Evolutionary conservation across 2,113 vertebrate genomes (phyloP).

Genomic region (Arothron firmamentum): DNA sequence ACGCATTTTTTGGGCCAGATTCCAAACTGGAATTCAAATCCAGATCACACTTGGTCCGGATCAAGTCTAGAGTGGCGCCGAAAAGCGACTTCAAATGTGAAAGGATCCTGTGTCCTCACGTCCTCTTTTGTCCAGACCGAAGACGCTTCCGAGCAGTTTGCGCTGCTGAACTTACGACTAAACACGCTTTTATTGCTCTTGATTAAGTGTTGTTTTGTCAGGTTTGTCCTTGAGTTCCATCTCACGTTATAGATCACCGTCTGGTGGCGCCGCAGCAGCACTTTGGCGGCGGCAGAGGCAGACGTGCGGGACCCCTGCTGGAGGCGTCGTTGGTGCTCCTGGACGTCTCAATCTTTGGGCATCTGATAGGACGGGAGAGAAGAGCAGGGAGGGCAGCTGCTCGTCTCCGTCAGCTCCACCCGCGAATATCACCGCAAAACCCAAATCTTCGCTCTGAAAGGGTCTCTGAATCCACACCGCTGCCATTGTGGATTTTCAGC

Average conservation of each 20-base stretch:
- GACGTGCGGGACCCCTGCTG: slow-evolving; percentile 60
- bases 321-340: slow-evolving; percentile 73
- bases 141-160: no score
- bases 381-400: slow-evolving; percentile 57
- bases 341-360: slow-evolving; percentile 62
- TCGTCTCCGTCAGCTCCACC: slow-evolving; percentile 54
- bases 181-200: neutral
- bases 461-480: slow-evolving; percentile 10
- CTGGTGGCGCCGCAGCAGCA: slow-evolving; percentile 40
- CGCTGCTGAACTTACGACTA: no score
- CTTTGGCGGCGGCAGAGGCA: slow-evolving; percentile 36
- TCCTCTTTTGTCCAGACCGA: no score
- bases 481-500: neutral
- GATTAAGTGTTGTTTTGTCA: neutral
- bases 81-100: no score
- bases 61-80: no score
- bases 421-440: slow-evolving; percentile 49
- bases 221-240: slow-evolving; percentile 55
- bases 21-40: no score
- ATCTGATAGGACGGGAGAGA: slow-evolving; percentile 55
- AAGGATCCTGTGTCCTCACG: no score
- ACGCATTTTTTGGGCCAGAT: no score
- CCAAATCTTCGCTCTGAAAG: slow-evolving; percentile 19
- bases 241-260: slow-evolving; percentile 37
- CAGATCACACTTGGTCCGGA: no score